Base-by-base conservation (phyloP, 2,797 vertebrate species). In the Gallinago nigripennis region DNA sequence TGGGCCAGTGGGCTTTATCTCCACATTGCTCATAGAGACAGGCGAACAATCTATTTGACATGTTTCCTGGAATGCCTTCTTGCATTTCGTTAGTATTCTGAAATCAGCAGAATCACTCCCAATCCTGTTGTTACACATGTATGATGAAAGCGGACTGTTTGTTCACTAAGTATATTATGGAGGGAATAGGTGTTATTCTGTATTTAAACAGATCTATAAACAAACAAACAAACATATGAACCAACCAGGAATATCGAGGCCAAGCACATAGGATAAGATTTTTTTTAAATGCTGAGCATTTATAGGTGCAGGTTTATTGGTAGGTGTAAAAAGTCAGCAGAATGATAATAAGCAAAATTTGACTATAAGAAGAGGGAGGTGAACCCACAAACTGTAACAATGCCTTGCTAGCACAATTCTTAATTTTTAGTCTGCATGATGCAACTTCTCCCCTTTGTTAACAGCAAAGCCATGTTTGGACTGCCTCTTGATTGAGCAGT, bases 1-100 rank as follows among this genome's bases (percentile, higher is more conserved):
- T 7, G 51, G 39, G 35, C n/a, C 39, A 88, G 23, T 60, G 39
- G n/a, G 14, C 15, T 92, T 80, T 77, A 72, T n/a, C 7, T 14
- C 17, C 51, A 75, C 25, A n/a, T 9, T 35, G 28, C 19, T 73
- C 11, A 53, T 2, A 63, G 31, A 50, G 30, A 61, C 1, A 4
- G 33, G 14, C 21, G 69, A 41, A 31, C 27, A 69, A 17, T 25
- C 19, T 20, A 23, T 54, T 73, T 76, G 37, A 27, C 46, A 17
- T 12, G 16, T 64, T 85, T 66, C 43, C 39, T 70, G 65, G 56
- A 87, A 80, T 61, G 78, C 24, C 43, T 91, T 28, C 23, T 73
- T 1, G 1, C 8, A 2, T 81, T 80, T 14, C 2, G 0, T 21
- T 51, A 54, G 8, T 31, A 28, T 50, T 61, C 43, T 64, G 25